phyloP scores from a whole-genome alignment of 2,797 vertebrate species.

The Menidia menidia region DNA sequence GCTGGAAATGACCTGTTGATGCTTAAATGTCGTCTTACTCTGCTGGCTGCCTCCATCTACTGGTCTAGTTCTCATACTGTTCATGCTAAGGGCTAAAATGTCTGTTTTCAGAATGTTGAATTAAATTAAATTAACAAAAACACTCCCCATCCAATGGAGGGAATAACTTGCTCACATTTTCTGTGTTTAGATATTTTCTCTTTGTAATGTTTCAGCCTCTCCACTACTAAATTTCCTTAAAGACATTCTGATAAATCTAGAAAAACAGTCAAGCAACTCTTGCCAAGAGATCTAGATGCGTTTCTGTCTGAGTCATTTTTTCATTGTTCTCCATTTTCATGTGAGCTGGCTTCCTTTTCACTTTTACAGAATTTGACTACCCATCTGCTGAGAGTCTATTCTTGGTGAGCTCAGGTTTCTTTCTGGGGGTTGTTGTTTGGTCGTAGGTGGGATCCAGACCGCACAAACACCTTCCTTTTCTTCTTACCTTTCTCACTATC shows the following conservation, averaged over 20 bases:
- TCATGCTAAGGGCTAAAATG: not conserved
- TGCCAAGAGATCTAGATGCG: not conserved
- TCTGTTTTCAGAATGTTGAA: not conserved
- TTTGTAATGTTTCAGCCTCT: not conserved
- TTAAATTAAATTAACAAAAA: no score
- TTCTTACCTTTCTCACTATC: no score
- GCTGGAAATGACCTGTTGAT: not conserved
- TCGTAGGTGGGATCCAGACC: constrained; percentile 25
- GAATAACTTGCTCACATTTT: no score
- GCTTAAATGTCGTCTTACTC: not conserved
- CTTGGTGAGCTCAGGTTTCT: constrained; percentile 54
- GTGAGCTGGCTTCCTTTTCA: constrained; percentile 25
- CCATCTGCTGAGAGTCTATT: constrained; percentile 56
- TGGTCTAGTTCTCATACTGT: constrained; percentile 14
- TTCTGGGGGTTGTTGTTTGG: constrained; percentile 38
- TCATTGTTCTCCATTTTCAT: constrained; percentile 16
- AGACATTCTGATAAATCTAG: not conserved
- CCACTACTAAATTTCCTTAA: not conserved
- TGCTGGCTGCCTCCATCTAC: constrained; percentile 51
- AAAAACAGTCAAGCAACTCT: not conserved
- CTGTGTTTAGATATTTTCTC: not conserved
- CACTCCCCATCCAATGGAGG: no score
- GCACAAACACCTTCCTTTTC: not conserved
- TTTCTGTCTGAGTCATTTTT: not conserved
- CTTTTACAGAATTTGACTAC: constrained; percentile 55